phyloP scores from a whole-genome alignment of 2,888 invertebrate genomes.

The Mamestra brassicae region DNA sequence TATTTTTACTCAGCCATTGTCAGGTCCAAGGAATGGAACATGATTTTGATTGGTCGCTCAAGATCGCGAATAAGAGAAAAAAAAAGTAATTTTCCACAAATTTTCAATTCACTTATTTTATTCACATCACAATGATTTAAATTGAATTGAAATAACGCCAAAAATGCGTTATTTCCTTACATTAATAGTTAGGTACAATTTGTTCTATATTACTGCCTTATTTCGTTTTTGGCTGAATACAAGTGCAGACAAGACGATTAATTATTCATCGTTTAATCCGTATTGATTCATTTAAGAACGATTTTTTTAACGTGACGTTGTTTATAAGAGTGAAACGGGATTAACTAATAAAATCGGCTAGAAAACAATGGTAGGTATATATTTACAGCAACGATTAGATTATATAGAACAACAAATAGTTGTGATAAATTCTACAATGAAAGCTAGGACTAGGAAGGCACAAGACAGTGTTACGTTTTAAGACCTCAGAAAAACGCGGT shows the following conservation, averaged over 20 bases:
- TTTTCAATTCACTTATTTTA: constrained; percentile 32
- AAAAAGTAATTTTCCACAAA: constrained; percentile 11
- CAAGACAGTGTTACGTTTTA: constrained; percentile 38
- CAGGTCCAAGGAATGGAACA: background rate
- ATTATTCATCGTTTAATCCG: constrained; percentile 3
- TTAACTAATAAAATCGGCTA: constrained; percentile 61
- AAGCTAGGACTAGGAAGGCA: constrained; percentile 43
- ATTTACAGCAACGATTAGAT: constrained; percentile 57
- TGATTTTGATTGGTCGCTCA: constrained; percentile 12
- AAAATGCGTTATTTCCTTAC: constrained; percentile 50
- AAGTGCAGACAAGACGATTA: constrained; percentile 32
- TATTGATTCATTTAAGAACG: constrained; percentile 10
- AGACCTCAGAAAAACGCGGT: too few species aligned
- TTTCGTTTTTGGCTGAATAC: constrained; percentile 44
- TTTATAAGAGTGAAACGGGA: constrained; percentile 45
- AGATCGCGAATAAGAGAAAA: constrained; percentile 37
- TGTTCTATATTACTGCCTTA: constrained; percentile 53
- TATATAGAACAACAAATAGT: constrained; percentile 43
- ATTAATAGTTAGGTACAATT: constrained; percentile 61
- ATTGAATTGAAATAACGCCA: constrained; percentile 57
- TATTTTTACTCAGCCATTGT: background rate
- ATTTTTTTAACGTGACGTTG: constrained; percentile 29
- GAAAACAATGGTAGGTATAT: constrained; percentile 56
- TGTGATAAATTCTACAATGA: constrained; percentile 37
- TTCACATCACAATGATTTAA: constrained; percentile 57